These are phyloP conservation scores for Lithophane semibrunnea DNA, from an alignment of 2,888 invertebrate species.

Conservation along the genomic window DNA sequence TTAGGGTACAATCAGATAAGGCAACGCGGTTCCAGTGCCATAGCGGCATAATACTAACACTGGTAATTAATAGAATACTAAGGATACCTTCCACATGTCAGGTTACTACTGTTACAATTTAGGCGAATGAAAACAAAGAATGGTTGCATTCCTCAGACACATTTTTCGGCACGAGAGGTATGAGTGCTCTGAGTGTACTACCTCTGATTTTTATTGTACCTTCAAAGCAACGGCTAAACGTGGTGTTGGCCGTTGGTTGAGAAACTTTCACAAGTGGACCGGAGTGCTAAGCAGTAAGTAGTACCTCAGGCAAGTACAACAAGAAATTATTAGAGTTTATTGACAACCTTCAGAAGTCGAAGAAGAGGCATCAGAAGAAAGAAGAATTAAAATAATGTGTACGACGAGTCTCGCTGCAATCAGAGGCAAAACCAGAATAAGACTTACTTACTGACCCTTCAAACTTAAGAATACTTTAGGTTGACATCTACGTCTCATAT, in stretches of 20 bases:
- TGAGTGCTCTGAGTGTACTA: too few relatives aligned
- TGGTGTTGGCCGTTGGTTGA: neutral
- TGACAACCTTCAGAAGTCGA: neutral
- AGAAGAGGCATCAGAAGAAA: neutral
- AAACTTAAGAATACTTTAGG: neutral
- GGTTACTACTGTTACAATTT: too few relatives aligned
- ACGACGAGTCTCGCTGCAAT: neutral
- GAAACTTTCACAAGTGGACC: neutral
- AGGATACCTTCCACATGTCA: neutral
- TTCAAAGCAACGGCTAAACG: neutral
- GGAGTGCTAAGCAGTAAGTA: neutral
- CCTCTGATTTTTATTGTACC: neutral
- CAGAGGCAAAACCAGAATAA: neutral
- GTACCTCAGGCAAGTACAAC: neutral
- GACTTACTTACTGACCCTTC: too few relatives aligned
- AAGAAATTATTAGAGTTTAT: neutral
- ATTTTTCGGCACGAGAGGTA: neutral
- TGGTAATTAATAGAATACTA: neutral
- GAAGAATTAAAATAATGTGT: neutral
- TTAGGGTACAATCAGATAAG: conserved; percentile 17
- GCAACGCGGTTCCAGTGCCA: neutral
- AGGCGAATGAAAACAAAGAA: neutral
- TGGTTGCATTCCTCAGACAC: neutral
- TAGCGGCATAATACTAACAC: neutral
- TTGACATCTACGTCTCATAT: too few relatives aligned